Evolutionary conservation across 2,888 invertebrate genomes (phyloP).

Genomic region (Therioaphis trifolii): DNA sequence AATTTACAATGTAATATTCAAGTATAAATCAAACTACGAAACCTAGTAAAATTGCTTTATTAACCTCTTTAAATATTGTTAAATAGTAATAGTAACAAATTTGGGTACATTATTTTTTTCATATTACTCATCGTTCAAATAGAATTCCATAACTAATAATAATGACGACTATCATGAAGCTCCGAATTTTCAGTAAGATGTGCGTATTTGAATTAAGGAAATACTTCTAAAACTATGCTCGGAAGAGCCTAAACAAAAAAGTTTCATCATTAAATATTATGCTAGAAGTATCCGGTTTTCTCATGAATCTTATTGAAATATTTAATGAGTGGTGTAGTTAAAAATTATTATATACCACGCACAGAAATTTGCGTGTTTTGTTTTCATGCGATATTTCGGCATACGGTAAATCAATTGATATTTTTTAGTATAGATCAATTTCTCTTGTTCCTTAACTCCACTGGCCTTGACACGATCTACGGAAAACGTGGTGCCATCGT

Average conservation of each 20-base stretch:
- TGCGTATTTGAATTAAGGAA: background rate
- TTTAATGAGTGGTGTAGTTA: background rate
- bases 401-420: too few species aligned
- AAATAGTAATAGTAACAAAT: too few species aligned
- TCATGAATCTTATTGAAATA: slow-evolving; percentile 4
- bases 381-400: background rate
- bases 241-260: slow-evolving; percentile 21
- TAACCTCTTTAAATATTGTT: too few species aligned
- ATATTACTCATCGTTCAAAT: too few species aligned
- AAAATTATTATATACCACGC: background rate
- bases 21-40: too few species aligned
- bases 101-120: too few species aligned
- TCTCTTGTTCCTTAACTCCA: too few species aligned
- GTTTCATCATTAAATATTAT: background rate
- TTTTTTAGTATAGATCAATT: too few species aligned
- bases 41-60: too few species aligned
- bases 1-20: too few species aligned
- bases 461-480: too few species aligned
- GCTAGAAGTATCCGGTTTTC: background rate
- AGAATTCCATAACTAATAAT: slow-evolving; percentile 3
- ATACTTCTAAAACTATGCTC: slow-evolving; percentile 13
- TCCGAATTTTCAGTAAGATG: background rate
- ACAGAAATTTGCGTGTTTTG: background rate
- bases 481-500: too few species aligned
- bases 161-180: background rate